A percentile compares a stretch with the other conserved stretches of the same genome.
These are phyloP conservation scores for Oreochromis aureus DNA, from an alignment of 2,113 vertebrate genomes.

Conservation along the genomic window DNA sequence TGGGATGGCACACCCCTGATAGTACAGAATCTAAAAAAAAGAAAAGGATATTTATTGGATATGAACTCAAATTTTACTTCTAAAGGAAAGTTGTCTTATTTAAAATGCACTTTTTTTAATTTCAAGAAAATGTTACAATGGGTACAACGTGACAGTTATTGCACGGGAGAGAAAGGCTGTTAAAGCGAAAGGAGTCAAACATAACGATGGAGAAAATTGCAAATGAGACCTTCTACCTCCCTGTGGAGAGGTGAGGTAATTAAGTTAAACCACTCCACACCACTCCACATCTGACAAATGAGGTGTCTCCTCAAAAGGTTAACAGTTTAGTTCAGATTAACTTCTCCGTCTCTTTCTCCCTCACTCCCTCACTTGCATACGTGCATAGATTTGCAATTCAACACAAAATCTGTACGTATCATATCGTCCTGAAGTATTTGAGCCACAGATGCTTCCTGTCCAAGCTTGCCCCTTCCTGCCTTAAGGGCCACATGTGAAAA, in stretches of 20 bases:
- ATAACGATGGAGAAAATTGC: slow-evolving; percentile 27
- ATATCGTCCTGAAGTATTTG: neutral
- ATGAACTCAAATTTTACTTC: neutral
- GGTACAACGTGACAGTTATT: neutral
- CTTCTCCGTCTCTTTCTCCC: neutral
- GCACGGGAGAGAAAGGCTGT: neutral
- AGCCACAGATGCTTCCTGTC: slow-evolving; percentile 16
- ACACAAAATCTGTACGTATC: neutral
- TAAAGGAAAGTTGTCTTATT: neutral
- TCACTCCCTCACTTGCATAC: neutral
- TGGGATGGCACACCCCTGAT: neutral
- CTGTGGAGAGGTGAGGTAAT: slow-evolving; percentile 31
- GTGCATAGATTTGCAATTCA: neutral
- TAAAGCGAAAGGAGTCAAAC: neutral
- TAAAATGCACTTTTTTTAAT: neutral
- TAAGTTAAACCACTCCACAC: slow-evolving; percentile 36
- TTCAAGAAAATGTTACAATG: neutral
- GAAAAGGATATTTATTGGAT: neutral
- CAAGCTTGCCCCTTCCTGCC: slow-evolving; percentile 13
- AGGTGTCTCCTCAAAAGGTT: slow-evolving; percentile 31
- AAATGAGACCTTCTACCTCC: slow-evolving; percentile 36
- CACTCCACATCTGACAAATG: slow-evolving; percentile 37
- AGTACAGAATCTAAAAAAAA: neutral
- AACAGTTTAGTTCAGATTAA: slow-evolving; percentile 22
- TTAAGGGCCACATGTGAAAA: slow-evolving; percentile 36